Base-by-base conservation (phyloP, 2,113 vertebrate genomes). In the Octodon degus region DNA sequence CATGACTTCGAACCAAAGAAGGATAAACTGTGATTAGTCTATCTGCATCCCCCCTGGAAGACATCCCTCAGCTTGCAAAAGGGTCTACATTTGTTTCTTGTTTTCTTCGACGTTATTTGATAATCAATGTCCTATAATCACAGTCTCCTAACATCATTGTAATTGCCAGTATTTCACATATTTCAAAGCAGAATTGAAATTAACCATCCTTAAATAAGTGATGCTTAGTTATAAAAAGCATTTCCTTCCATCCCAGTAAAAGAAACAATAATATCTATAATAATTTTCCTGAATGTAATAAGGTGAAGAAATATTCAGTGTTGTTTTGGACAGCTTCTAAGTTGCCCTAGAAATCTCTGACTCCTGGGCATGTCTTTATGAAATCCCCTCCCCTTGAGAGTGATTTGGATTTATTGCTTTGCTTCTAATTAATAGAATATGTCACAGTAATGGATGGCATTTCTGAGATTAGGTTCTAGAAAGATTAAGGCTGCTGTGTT, bases 261-360 rank as follows among this genome's bases (percentile, higher is more conserved):
- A 90, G 22, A 70, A 40, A 92, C 37, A 77, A 77, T 68, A 92
- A 40, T 58, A 65, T 86, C 34, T 76, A 47, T 50, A 81, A 40
- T 72, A 27, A 40, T 60, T 93, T 95, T 95, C 65, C 80, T 81
- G 58, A 95, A 91, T 87, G 89, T 62, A 93, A 81, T 67, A 90
- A 84, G 60, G 30, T 60, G 6, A 68, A 87, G 30, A 25, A 91
- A 83, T 30, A 90, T 34, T 70, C 62, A 65, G 8, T 34, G 8
- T 8, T 88, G 2, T 34, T 47, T 43, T 11, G 50, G 40, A 90
- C 7, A 85, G 25, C 13, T 63, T 24, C 20, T 22, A 37, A 32
- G 30, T 65, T 30, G 4, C 4, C 43, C n/a, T 9, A n/a, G 20
- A 16, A 14, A 63, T 7, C 24, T 25, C 22, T 27, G 50, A 10